Evolutionary conservation across 2,888 invertebrate genomes (phyloP).

Genomic region (Oscheius onirici): DNA sequence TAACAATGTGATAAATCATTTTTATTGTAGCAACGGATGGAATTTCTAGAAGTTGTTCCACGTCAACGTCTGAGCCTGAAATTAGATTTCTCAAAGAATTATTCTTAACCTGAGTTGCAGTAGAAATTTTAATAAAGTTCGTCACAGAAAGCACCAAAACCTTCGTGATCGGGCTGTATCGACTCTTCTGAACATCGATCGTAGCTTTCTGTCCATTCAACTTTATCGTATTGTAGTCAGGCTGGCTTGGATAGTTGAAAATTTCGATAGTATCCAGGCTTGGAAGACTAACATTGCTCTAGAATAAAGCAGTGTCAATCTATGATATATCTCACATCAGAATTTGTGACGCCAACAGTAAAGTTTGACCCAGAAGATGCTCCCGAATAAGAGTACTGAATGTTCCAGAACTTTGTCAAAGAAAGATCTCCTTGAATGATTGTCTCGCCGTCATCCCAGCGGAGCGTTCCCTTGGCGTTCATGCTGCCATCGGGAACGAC

Average conservation of each 20-base stretch:
- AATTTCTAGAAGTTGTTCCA: not conserved
- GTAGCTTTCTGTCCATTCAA: slow-evolving; percentile 23
- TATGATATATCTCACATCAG: slow-evolving; percentile 28
- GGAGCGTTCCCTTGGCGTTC: slow-evolving; percentile 39
- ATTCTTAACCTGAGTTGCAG: slow-evolving; percentile 5
- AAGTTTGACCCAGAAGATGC: not conserved
- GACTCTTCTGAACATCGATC: slow-evolving; percentile 17
- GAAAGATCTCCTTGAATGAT: slow-evolving; percentile 38
- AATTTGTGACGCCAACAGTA: slow-evolving; percentile 3
- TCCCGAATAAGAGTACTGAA: slow-evolving; percentile 16
- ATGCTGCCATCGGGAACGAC: slow-evolving; percentile 72
- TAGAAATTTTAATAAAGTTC: slow-evolving; percentile 20
- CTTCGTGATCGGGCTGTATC: slow-evolving; percentile 25
- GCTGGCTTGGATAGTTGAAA: slow-evolving; percentile 49
- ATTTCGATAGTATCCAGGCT: slow-evolving; percentile 58
- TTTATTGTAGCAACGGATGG: no score
- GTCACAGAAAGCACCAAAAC: slow-evolving; percentile 14
- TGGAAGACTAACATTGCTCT: slow-evolving; percentile 40
- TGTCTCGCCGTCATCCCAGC: slow-evolving; percentile 68
- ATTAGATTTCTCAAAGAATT: not conserved
- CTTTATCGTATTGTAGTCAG: slow-evolving; percentile 50
- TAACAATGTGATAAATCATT: no score
- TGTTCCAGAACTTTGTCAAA: slow-evolving; percentile 22
- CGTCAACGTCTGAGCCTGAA: not conserved
- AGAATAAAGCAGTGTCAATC: not conserved